Percentiles rank a stretch among this genome's conserved stretches.
Conservation (phyloP, 2,888 invertebrate species). For the Mycalesis mineus region DNA sequence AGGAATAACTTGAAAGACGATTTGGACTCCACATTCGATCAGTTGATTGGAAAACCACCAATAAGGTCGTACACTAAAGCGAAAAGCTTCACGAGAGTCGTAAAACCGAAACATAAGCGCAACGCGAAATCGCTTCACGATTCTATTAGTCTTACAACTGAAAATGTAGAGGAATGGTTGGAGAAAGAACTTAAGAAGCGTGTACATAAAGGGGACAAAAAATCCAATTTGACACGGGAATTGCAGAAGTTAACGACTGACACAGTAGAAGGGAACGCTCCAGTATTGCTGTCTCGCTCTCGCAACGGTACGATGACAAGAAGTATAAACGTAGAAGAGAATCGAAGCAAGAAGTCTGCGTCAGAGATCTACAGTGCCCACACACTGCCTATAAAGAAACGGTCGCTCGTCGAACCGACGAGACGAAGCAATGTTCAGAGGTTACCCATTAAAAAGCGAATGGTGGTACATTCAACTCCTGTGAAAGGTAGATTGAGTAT, state of each 20-base stretch:
- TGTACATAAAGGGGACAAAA: not conserved
- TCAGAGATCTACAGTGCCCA: conserved; percentile 44
- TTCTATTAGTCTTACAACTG: conserved; percentile 40
- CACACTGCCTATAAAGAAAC: conserved; percentile 57
- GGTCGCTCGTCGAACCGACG: conserved; percentile 39
- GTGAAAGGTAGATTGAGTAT: conserved; percentile 42
- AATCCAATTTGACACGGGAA: conserved; percentile 37
- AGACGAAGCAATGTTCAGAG: not conserved
- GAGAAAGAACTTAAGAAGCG: conserved; percentile 44
- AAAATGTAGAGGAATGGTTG: conserved; percentile 53
- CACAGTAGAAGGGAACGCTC: conserved; percentile 45
- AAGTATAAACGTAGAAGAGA: not conserved
- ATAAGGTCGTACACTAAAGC: conserved; percentile 52
- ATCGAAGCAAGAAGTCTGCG: conserved; percentile 35
- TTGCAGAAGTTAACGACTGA: conserved; percentile 46
- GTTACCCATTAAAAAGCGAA: conserved; percentile 57
- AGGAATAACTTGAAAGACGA: too few relatives aligned
- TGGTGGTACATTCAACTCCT: conserved; percentile 59
- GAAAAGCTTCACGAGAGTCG: conserved; percentile 44
- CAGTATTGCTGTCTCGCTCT: conserved; percentile 36
- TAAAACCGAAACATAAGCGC: conserved; percentile 28
- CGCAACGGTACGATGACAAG: conserved; percentile 35
- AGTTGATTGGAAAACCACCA: conserved; percentile 46
- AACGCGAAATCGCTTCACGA: conserved; percentile 41
- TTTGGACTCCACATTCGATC: conserved; percentile 48